Conservation (phyloP, 1,140 invertebrate genomes). For the Hermetia illucens region DNA sequence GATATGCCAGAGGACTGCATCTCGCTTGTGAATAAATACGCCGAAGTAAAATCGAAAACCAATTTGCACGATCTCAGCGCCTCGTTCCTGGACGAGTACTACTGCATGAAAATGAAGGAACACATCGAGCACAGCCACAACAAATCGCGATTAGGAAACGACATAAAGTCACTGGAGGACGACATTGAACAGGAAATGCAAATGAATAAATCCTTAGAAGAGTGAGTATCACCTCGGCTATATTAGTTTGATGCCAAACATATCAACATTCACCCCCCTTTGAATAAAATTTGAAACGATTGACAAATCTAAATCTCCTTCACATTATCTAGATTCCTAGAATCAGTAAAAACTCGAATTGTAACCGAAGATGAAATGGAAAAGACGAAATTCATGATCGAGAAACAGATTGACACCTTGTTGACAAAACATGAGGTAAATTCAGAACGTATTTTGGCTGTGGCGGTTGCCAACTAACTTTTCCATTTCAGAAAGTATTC, state of each 20-base stretch:
- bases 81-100: constrained; percentile 14
- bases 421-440: constrained; percentile 9
- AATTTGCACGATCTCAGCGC: constrained; percentile 14
- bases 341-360: constrained; percentile 10
- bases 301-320: not conserved
- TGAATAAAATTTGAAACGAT: too few species aligned
- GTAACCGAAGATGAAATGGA: constrained; percentile 9
- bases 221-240: not conserved
- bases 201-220: not conserved
- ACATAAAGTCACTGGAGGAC: constrained; percentile 12
- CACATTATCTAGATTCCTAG: constrained; percentile 13
- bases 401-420: constrained; percentile 10
- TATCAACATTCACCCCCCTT: too few species aligned
- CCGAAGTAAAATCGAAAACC: constrained; percentile 9
- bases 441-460: not conserved
- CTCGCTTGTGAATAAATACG: constrained; percentile 14
- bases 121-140: constrained; percentile 13
- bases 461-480: not conserved
- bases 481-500: constrained; percentile 6
- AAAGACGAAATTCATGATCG: constrained; percentile 8
- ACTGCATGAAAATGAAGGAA: constrained; percentile 14
- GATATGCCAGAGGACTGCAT: constrained; percentile 18
- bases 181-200: constrained; percentile 1
- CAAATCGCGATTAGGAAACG: constrained; percentile 7
- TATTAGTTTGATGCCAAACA: too few species aligned